Base-by-base conservation (phyloP, 2,113 vertebrate species). In the Pseudorasbora parva region DNA sequence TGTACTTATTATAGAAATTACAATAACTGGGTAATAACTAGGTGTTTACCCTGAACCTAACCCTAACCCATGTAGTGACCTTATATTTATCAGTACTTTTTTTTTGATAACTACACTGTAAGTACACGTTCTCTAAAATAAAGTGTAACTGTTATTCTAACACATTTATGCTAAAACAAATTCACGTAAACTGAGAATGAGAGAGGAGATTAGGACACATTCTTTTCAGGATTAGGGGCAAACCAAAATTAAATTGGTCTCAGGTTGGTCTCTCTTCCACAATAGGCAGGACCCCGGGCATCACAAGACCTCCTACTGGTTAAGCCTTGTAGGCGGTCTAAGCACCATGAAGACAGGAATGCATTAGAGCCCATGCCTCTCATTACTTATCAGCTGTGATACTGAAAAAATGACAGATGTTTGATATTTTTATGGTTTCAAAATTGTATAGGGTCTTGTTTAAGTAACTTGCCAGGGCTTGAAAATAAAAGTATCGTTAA, bases 221-320 rank as follows among this genome's bases (percentile, higher is more conserved):
- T 94, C 92, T 88, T 92, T 85, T 75, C 69, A 89, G 94, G 94
- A 95, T 95, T 93, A 95, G 90, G 89, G 79, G 85, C 78, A 90
- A 92, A 92, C 92, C 90, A 86, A 92, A 93, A 90, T 93, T 92
- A 93, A 93, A 93, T 92, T 86, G 88, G 88, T 91, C 84, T 90
- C 84, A 85, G 82, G 84, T 78, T 71, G 25, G 60, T 49, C 83
- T 74, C 71, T 49, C 87, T 90, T 88, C 76, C 90, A 92, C 88
- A 91, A 91, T 90, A 92, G 87, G 86, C 84, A 91, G 88, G 91
- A 89, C 82, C 80, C 78, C 86, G 84, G 72, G 89, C 89, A 93
- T 94, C 93, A 94, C 91, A 90, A 93, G 93, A 92, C 93, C 87
- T n/a, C 73, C 82, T 86, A 84, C 89, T 80, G 88, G 47, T 49